These are phyloP conservation scores for Aphelinus atriplicis DNA, from an alignment of 1,140 invertebrate species.

Conservation along the genomic window DNA sequence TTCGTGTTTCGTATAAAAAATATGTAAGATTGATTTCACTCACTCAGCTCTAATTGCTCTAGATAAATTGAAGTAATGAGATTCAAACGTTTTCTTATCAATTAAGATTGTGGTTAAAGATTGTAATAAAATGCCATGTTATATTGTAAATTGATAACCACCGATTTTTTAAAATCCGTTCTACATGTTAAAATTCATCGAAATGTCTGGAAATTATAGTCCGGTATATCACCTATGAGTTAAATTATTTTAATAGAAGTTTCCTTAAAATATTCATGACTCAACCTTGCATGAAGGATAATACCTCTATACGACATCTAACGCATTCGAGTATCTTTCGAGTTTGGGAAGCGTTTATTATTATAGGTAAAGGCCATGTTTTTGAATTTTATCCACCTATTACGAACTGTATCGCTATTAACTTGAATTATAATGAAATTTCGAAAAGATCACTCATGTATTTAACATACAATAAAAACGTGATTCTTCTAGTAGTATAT, in stretches of 20 bases:
- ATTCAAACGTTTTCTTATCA: background rate
- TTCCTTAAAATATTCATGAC: too few species aligned
- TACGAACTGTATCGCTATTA: constrained; percentile 29
- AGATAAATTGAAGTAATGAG: too few species aligned
- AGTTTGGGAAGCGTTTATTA: constrained; percentile 17
- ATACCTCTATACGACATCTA: background rate
- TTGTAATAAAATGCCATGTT: constrained; percentile 35
- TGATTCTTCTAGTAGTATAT: constrained; percentile 46
- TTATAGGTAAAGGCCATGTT: constrained; percentile 38
- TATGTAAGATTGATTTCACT: too few species aligned
- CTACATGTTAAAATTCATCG: too few species aligned
- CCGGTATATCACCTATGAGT: too few species aligned
- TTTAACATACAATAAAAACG: constrained; percentile 49
- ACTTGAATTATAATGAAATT: constrained; percentile 23
- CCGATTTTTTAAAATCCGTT: constrained; percentile 3
- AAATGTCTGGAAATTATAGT: too few species aligned
- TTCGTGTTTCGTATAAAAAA: too few species aligned
- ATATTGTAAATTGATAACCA: constrained; percentile 26
- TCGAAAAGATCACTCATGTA: constrained; percentile 20
- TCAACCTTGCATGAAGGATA: too few species aligned
- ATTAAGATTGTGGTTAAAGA: constrained; percentile 32
- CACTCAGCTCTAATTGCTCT: too few species aligned
- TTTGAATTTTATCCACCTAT: constrained; percentile 21
- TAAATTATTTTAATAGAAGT: too few species aligned
- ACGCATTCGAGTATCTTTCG: constrained; percentile 2